Conservation (phyloP, 2,888 invertebrate genomes). For the Eumerus sabulonum region DNA sequence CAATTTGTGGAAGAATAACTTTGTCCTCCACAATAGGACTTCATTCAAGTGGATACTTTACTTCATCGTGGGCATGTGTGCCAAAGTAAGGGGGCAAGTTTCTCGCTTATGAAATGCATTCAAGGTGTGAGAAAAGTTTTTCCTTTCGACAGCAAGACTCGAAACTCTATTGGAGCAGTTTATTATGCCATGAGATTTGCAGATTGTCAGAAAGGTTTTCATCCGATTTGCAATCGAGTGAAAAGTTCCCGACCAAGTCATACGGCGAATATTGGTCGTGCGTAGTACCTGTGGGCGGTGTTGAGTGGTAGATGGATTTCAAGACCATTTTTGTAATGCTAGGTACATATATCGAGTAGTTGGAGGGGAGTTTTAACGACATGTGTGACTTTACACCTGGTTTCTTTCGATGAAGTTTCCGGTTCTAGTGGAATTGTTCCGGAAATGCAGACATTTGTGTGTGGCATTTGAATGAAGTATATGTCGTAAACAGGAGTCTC, state of each 20-base stretch:
- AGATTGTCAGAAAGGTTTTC: constrained; percentile 46
- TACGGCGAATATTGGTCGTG: constrained; percentile 23
- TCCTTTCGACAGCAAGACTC: constrained; percentile 1
- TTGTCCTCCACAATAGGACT: constrained; percentile 21
- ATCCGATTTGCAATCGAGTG: constrained; percentile 49
- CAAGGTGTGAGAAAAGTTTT: constrained; percentile 21
- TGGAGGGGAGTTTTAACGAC: too few species aligned
- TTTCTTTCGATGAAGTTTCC: too few species aligned
- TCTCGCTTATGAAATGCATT: neutral
- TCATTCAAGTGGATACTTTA: constrained; percentile 20
- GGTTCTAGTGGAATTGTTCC: too few species aligned
- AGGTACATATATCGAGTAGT: too few species aligned
- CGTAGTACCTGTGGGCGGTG: neutral
- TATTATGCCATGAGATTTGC: constrained; percentile 33
- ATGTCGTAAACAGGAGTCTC: too few species aligned
- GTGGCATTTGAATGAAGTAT: too few species aligned
- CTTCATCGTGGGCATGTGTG: constrained; percentile 14
- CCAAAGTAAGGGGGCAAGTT: neutral
- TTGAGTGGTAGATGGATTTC: neutral
- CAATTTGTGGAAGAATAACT: constrained; percentile 29
- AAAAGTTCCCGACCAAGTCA: constrained; percentile 36
- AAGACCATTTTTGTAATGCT: too few species aligned
- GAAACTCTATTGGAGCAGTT: constrained; percentile 14
- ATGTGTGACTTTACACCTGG: too few species aligned
- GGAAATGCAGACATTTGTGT: too few species aligned